phyloP scores from a whole-genome alignment of 2,113 vertebrate genomes.

The Edolisoma coerulescens region DNA sequence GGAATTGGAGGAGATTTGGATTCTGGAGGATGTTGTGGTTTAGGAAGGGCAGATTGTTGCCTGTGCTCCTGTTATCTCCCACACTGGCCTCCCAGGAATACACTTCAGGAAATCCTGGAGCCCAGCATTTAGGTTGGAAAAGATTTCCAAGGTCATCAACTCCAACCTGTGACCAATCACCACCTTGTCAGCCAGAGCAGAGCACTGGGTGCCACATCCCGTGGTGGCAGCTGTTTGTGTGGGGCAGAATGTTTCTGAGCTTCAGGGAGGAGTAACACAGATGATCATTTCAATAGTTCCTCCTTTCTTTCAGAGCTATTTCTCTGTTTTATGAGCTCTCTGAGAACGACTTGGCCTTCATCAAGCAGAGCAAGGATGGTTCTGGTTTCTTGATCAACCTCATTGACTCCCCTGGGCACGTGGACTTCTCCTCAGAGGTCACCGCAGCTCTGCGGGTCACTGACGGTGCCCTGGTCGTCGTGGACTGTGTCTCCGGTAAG shows the following conservation, averaged over 20 bases:
- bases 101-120: neutral
- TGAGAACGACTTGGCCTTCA: constrained; percentile 89
- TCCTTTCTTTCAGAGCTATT: constrained; percentile 78
- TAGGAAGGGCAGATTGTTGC: neutral
- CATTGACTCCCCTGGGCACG: constrained; percentile 94
- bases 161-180: neutral
- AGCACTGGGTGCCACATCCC: neutral
- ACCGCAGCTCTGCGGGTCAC: constrained; percentile 95
- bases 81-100: neutral
- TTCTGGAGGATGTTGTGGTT: neutral
- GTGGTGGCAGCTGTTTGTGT: neutral
- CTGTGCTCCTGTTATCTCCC: neutral
- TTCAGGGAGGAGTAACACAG: accelerated
- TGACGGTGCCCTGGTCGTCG: constrained; percentile 93
- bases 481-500: constrained; percentile 96
- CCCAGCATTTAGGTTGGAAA: neutral
- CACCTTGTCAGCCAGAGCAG: neutral
- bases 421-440: constrained; percentile 97
- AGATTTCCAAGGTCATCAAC: neutral
- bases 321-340: constrained; percentile 89
- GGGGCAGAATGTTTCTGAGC: neutral
- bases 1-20: neutral
- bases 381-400: constrained; percentile 93
- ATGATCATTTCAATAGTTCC: accelerated
- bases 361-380: constrained; percentile 93